Evolutionary conservation across 2,113 vertebrate species (phyloP).

Genomic region (Tenebrosternarchus preto): DNA sequence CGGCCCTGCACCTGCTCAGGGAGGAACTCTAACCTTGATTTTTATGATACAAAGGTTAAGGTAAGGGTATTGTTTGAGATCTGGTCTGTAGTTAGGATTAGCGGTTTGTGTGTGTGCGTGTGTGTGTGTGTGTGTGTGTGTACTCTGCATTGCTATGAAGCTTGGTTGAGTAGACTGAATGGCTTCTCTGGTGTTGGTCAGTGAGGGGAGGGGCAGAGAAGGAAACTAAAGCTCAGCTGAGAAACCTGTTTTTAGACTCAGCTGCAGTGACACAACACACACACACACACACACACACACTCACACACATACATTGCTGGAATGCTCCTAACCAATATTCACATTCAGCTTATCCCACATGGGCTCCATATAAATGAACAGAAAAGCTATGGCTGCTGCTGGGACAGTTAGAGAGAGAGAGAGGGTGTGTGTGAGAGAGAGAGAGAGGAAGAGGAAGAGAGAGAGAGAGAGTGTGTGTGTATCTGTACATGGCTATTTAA

Average conservation of each 20-base stretch:
- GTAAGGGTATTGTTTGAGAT: too few relatives aligned
- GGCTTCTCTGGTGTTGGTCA: conserved; percentile 32
- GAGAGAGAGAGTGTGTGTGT: too few relatives aligned
- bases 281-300: background rate
- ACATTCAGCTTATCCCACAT: conserved; percentile 21
- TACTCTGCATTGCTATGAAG: conserved; percentile 39
- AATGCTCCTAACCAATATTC: conserved; percentile 6
- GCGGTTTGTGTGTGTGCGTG: background rate
- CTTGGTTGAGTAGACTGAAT: conserved; percentile 61
- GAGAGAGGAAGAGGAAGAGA: too few relatives aligned
- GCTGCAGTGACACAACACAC: background rate
- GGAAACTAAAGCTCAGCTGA: conserved; percentile 52
- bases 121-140: conserved; percentile 5
- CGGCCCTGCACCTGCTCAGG: too few relatives aligned
- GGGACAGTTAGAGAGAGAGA: background rate
- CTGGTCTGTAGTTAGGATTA: background rate
- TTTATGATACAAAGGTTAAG: too few relatives aligned
- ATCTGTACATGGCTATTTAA: too few relatives aligned
- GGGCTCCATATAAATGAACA: conserved; percentile 37
- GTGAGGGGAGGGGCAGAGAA: background rate
- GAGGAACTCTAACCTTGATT: too few relatives aligned
- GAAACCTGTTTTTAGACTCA: conserved; percentile 24
- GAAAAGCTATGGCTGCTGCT: background rate
- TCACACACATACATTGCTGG: background rate
- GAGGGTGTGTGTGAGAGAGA: too few relatives aligned